Evolutionary conservation across 2,888 invertebrate species (phyloP).

Genomic region (Beris morrisii): DNA sequence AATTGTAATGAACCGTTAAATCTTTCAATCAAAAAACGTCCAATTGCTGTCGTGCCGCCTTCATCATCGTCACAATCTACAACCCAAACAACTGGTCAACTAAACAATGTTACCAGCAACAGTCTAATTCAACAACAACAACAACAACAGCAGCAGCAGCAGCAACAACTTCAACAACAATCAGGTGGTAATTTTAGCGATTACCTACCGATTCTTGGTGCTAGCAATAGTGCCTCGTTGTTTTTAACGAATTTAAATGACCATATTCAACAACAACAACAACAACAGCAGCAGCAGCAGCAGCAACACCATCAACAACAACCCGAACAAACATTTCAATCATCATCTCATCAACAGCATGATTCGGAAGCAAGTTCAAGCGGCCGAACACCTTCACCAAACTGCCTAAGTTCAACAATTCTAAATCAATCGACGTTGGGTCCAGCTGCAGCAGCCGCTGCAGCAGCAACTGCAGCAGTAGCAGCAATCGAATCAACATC

Average conservation of each 20-base stretch:
- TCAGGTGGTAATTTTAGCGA: constrained; percentile 4
- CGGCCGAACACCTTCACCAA: constrained; percentile 36
- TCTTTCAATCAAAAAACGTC: constrained; percentile 58
- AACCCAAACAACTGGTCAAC: constrained; percentile 39
- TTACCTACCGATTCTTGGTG: constrained; percentile 14
- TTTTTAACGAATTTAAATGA: constrained; percentile 18
- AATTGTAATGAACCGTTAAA: constrained; percentile 56
- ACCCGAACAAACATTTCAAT: constrained; percentile 12
- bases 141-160: too few relatives aligned
- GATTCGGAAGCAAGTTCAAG: constrained; percentile 34
- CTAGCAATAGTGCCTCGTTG: constrained; percentile 1
- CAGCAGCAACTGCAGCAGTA: constrained; percentile 32
- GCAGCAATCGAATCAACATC: constrained; percentile 29
- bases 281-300: constrained; percentile 32
- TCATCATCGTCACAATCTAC: constrained; percentile 47
- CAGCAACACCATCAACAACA: constrained; percentile 23
- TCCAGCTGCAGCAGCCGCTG: constrained; percentile 5
- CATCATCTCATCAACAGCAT: neutral
- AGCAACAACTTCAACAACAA: constrained; percentile 14
- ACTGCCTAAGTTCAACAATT: neutral
- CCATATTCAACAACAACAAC: constrained; percentile 25
- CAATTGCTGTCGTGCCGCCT: constrained; percentile 61
- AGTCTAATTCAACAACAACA: constrained; percentile 21
- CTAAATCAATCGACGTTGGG: too few relatives aligned
- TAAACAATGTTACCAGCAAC: constrained; percentile 18